Base-by-base conservation (phyloP, 2,797 vertebrate genomes). In the Cyclura pinguis region DNA sequence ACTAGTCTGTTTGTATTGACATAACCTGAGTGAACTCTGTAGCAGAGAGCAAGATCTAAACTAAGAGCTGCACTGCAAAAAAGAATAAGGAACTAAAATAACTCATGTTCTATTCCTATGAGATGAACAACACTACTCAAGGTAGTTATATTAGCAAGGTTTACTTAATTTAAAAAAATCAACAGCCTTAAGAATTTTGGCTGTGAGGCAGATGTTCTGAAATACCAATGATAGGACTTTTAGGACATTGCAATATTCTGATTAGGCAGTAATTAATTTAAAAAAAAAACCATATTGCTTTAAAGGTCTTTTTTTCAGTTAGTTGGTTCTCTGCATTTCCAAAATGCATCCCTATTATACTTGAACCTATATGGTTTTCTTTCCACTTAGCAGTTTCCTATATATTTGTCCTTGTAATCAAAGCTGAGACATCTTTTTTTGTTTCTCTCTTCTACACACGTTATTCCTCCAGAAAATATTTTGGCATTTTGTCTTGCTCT, bases 11-110 rank as follows among this genome's bases (percentile, higher is more conserved):
- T 91, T 90, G 50, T 90, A 73, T 85, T 87, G 86, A 88, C 57
- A 89, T 83, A 92, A 93, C 57, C 47, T 93, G 35, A n/a, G 64
- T 88, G 50, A 88, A 77, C 8, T 93, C 29, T 27, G 9, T 62
- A 89, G 57, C 29, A 82, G 47, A 88, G 90, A 77, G 9, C 76
- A n/a, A 83, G 80, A 82, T 80, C 38, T 80, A 89, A 10, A 93
- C 29, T 59, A 86, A 89, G 27, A 64, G n/a, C 32, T 55, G 24
- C 9, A 55, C n/a, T 81, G 47, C 47, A 91, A 12, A 94, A 89
- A 9, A 42, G 84, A 87, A 20, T 73, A 91, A 84, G 85, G 64
- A 87, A 86, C 69, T 67, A 77, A 82, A 83, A 82, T 62, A 82
- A 38, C 42, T 88, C 22, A 50, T 88, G 57, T 59, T 84, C 73